Conservation (phyloP, 2,888 invertebrate species). For the Shargacucullia verbasci region DNA sequence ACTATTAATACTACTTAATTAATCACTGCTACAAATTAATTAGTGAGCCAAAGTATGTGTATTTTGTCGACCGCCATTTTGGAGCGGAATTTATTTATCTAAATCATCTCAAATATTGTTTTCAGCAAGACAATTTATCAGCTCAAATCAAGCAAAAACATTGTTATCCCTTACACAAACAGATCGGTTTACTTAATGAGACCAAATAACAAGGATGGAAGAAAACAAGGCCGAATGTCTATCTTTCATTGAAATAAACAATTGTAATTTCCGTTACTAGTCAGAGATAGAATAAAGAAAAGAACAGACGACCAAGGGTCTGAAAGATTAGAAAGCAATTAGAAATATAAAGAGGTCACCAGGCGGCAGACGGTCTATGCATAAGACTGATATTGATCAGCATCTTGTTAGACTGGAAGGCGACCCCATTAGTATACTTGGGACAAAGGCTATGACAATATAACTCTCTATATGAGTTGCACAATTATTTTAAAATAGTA, state of each 20-base stretch:
- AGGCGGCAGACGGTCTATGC: neutral
- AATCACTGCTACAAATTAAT: constrained; percentile 9
- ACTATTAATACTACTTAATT: constrained; percentile 8
- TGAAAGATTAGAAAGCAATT: constrained; percentile 25
- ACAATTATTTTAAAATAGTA: no score
- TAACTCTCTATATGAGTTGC: no score
- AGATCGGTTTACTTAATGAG: constrained; percentile 41
- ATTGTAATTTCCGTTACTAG: constrained; percentile 24
- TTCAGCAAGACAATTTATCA: constrained; percentile 28
- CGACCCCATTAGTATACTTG: neutral
- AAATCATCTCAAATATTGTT: constrained; percentile 11
- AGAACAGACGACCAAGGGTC: constrained; percentile 10
- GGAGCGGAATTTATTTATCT: constrained; percentile 9
- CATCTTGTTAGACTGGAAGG: neutral
- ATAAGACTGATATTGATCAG: constrained; percentile 14
- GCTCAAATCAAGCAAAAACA: constrained; percentile 22
- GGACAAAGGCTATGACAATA: constrained; percentile 6
- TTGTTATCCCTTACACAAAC: constrained; percentile 33
- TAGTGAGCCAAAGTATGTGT: neutral
- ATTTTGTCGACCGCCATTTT: constrained; percentile 10
- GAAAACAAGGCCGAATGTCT: constrained; percentile 30
- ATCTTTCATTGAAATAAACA: constrained; percentile 33
- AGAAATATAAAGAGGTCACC: neutral
- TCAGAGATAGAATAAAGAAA: constrained; percentile 16
- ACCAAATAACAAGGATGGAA: constrained; percentile 43